Percentiles rank a stretch among this genome's conserved stretches.
phyloP scores from a whole-genome alignment of 2,888 invertebrate genomes.

The Plebejus melissa region DNA sequence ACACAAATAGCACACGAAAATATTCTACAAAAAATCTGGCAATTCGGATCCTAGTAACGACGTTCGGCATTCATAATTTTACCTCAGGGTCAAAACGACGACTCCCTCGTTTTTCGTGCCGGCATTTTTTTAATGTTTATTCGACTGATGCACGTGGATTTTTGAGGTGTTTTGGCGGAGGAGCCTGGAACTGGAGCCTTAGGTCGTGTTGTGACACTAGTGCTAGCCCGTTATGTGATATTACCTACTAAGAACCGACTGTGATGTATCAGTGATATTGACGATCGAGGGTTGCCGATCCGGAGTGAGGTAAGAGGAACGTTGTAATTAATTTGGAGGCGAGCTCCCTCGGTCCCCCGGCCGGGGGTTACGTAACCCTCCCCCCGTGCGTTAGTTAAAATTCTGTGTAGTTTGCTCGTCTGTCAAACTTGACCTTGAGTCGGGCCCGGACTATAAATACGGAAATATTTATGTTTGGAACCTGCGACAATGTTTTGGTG shows the following conservation, averaged over 20 bases:
- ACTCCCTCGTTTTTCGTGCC: slow-evolving; percentile 45
- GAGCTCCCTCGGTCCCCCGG: slow-evolving; percentile 41
- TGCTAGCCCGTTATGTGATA: slow-evolving; percentile 77
- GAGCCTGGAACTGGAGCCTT: slow-evolving; percentile 74
- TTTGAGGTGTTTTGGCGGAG: slow-evolving; percentile 67
- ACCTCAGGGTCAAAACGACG: slow-evolving; percentile 76
- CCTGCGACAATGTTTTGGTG: slow-evolving; percentile 30
- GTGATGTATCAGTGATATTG: slow-evolving; percentile 77
- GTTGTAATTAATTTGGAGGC: slow-evolving; percentile 52
- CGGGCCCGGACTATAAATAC: slow-evolving; percentile 68
- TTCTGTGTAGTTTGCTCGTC: slow-evolving; percentile 54
- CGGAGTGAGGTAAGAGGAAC: slow-evolving; percentile 61
- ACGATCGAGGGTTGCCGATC: slow-evolving; percentile 60
- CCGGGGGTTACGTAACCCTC: slow-evolving; percentile 62
- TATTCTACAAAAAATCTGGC: slow-evolving; percentile 75
- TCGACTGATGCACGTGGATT: slow-evolving; percentile 67
- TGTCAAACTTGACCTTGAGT: slow-evolving; percentile 72
- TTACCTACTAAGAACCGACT: slow-evolving; percentile 76
- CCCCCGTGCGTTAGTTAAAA: slow-evolving; percentile 54
- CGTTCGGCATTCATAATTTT: slow-evolving; percentile 75
- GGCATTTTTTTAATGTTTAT: slow-evolving; percentile 65
- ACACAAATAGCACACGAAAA: slow-evolving; percentile 73
- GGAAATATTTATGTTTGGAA: slow-evolving; percentile 72
- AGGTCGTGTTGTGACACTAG: slow-evolving; percentile 76
- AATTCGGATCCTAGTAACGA: slow-evolving; percentile 76